These are phyloP conservation scores for Coregonus sp. DNA, from an alignment of 2,797 vertebrate species.

Conservation along the genomic window DNA sequence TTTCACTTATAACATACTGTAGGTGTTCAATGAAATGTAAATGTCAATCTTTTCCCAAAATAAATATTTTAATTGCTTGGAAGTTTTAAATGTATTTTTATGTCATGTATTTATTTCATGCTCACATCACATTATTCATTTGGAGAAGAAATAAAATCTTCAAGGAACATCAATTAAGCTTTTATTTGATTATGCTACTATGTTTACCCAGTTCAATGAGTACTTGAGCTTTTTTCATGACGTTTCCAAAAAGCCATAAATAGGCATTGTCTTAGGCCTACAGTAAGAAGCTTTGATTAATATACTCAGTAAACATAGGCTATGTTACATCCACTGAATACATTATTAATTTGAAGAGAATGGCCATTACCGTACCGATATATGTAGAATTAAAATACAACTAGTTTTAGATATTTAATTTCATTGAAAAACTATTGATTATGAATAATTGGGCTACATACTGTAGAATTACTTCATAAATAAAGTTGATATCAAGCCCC, in stretches of 20 bases:
- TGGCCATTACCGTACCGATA: not conserved
- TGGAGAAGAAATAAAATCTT: not conserved
- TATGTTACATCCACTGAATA: not conserved
- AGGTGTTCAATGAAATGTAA: not conserved
- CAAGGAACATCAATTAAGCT: not conserved
- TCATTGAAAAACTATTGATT: not conserved
- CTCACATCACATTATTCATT: not conserved
- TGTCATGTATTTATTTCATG: not conserved
- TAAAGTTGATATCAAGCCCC: not conserved
- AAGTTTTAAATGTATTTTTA: not conserved
- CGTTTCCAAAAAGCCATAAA: not conserved
- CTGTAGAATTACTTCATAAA: not conserved
- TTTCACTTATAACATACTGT: not conserved
- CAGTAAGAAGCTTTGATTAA: not conserved
- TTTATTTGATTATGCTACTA: not conserved
- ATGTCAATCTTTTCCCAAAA: not conserved
- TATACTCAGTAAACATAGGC: not conserved
- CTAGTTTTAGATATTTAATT: not conserved
- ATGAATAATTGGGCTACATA: not conserved
- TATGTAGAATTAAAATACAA: not conserved
- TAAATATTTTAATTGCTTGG: not conserved
- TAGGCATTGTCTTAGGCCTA: not conserved
- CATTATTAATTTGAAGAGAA: not conserved
- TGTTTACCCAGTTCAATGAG: not conserved
- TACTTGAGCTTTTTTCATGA: not conserved